Evolutionary conservation across 2,113 vertebrate genomes (phyloP).

Genomic region (Sprattus sprattus): DNA sequence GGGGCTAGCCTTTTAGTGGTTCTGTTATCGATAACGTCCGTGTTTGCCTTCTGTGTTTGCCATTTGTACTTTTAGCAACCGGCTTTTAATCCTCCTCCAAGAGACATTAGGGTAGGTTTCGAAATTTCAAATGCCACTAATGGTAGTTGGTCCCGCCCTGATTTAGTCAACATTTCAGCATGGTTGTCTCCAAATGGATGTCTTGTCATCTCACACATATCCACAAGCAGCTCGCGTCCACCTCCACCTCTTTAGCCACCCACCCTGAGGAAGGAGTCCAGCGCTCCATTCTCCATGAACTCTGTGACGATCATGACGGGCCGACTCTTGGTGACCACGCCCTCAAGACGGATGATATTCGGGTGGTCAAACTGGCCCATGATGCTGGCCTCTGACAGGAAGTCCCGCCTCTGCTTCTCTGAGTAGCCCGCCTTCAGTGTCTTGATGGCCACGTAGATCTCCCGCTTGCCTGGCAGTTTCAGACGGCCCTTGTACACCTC

Average conservation of each 20-base stretch:
- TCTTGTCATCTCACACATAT: not conserved
- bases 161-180: not conserved
- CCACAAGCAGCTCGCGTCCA: not conserved
- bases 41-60: too few species aligned
- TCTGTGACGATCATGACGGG: constrained; percentile 98
- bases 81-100: too few species aligned
- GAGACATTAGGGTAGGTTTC: too few species aligned
- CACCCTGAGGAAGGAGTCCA: constrained; percentile 97
- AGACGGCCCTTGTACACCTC: constrained; percentile 97
- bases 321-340: constrained; percentile 95
- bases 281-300: constrained; percentile 97
- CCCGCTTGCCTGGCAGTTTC: constrained; percentile 92
- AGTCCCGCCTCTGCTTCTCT: constrained; percentile 94
- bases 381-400: constrained; percentile 95
- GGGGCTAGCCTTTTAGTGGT: too few species aligned
- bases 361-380: constrained; percentile 99
- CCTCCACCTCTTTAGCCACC: constrained; percentile 42
- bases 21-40: too few species aligned
- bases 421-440: constrained; percentile 94
- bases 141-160: not conserved
- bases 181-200: not conserved
- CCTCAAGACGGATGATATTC: constrained; percentile 95
- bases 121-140: too few species aligned
- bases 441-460: constrained; percentile 97
- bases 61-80: too few species aligned